These are phyloP conservation scores for Ecdyonurus torrentis DNA, from an alignment of 2,888 invertebrate species.

Conservation along the genomic window DNA sequence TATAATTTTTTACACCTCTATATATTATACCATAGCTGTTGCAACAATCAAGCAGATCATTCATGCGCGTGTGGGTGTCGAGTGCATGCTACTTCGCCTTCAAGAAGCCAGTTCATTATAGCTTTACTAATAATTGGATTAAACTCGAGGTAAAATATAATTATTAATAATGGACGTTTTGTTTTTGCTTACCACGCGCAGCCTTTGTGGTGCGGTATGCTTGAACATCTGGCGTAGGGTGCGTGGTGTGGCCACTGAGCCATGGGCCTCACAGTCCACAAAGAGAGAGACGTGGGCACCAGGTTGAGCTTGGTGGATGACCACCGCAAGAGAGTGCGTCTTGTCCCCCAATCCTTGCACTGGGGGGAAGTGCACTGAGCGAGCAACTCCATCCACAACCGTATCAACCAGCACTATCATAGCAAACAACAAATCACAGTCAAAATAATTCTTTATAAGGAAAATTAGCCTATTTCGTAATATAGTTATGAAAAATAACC, in stretches of 20 bases:
- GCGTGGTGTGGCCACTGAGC: conserved; percentile 40
- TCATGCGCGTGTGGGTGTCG: too few species aligned
- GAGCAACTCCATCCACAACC: conserved; percentile 31
- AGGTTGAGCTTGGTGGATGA: conserved; percentile 35
- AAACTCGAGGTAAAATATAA: too few species aligned
- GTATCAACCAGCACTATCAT: conserved; percentile 17
- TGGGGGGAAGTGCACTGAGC: conserved; percentile 41
- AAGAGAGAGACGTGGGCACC: conserved; percentile 42
- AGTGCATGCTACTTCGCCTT: too few species aligned
- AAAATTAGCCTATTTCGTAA: too few species aligned
- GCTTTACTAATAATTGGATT: too few species aligned
- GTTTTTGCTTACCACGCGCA: conserved; percentile 42
- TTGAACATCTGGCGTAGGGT: conserved; percentile 38
- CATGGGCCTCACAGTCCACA: conserved; percentile 45
- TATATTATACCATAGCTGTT: too few species aligned
- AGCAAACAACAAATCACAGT: background rate
- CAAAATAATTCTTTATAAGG: too few species aligned
- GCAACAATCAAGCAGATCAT: too few species aligned
- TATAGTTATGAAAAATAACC: too few species aligned
- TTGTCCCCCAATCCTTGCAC: conserved; percentile 33
- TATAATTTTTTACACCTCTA: too few species aligned
- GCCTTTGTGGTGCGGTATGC: conserved; percentile 32
- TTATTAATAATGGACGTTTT: too few species aligned
- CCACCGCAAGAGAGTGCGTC: conserved; percentile 35
- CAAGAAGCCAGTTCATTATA: too few species aligned